Conservation (phyloP, 2,888 invertebrate species). For the Synergus gifuensis region DNA sequence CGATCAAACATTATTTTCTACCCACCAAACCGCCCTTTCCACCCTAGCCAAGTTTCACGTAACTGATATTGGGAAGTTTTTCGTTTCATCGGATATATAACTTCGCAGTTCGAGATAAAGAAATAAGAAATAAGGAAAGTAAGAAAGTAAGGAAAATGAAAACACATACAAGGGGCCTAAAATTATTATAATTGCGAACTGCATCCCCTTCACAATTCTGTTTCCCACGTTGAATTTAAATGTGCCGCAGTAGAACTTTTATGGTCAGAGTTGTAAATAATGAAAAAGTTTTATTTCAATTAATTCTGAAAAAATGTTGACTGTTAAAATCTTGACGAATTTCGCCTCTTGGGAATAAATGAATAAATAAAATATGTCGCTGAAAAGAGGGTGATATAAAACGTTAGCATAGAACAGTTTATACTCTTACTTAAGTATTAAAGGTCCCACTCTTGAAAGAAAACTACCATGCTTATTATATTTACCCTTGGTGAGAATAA, state of each 20-base stretch:
- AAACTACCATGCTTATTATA: slow-evolving; percentile 23
- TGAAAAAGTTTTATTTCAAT: slow-evolving; percentile 4
- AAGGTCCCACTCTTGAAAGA: slow-evolving; percentile 54
- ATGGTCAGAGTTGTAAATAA: background rate
- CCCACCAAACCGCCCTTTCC: slow-evolving; percentile 53
- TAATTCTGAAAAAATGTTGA: background rate
- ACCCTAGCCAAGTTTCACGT: slow-evolving; percentile 62
- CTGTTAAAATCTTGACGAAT: slow-evolving; percentile 46
- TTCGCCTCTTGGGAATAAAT: slow-evolving; percentile 67
- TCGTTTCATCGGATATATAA: slow-evolving; percentile 58
- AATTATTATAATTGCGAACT: slow-evolving; percentile 45
- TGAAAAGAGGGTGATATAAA: slow-evolving; percentile 62
- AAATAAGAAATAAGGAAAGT: no score
- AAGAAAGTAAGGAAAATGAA: background rate
- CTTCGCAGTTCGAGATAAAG: slow-evolving; percentile 46
- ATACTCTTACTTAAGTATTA: slow-evolving; percentile 63
- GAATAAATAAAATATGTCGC: slow-evolving; percentile 69
- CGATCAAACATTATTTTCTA: slow-evolving; percentile 71
- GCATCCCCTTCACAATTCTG: background rate
- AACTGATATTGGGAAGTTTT: slow-evolving; percentile 71
- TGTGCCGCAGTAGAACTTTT: background rate
- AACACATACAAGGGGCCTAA: slow-evolving; percentile 51
- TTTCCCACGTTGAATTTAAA: background rate
- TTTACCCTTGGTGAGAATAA: background rate
- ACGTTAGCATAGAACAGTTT: slow-evolving; percentile 69